These are phyloP conservation scores for Gila robusta DNA, from an alignment of 2,797 vertebrate species.

Conservation along the genomic window DNA sequence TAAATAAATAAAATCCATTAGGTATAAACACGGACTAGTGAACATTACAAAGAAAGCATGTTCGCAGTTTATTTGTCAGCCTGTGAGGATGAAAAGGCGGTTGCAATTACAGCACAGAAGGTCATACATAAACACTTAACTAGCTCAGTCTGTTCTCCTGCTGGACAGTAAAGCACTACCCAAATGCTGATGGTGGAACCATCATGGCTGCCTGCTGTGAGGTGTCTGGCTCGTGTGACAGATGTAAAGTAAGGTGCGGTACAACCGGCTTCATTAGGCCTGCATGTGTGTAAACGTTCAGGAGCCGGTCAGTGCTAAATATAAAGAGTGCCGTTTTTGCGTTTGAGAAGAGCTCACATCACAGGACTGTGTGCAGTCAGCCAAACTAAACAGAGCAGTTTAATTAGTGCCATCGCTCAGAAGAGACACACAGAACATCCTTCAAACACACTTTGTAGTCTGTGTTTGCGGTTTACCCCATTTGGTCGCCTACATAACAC, in stretches of 20 bases:
- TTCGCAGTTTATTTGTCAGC: constrained; percentile 19
- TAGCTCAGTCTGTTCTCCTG: constrained; percentile 26
- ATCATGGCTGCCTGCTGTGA: constrained; percentile 49
- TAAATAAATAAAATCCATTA: background rate
- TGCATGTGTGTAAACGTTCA: background rate
- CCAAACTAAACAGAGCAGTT: constrained; percentile 75
- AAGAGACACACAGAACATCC: background rate
- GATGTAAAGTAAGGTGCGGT: constrained; percentile 69
- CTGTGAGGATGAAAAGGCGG: background rate
- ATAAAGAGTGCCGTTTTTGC: constrained; percentile 25
- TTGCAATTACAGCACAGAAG: constrained; percentile 23
- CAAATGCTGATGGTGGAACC: constrained; percentile 34
- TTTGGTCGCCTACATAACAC: background rate
- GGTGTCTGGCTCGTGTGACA: constrained; percentile 67
- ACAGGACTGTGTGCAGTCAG: constrained; percentile 70
- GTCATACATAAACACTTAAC: constrained; percentile 29
- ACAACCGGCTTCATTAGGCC: constrained; percentile 58
- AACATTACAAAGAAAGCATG: background rate
- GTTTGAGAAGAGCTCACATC: constrained; percentile 51
- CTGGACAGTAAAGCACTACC: constrained; percentile 25
- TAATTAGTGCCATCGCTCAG: constrained; percentile 76
- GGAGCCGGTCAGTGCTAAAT: background rate
- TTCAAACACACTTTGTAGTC: constrained; percentile 20
- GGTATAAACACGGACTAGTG: background rate
- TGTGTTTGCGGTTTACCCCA: background rate